phyloP scores from a whole-genome alignment of 2,797 vertebrate genomes.

The Nannoperca australis region DNA sequence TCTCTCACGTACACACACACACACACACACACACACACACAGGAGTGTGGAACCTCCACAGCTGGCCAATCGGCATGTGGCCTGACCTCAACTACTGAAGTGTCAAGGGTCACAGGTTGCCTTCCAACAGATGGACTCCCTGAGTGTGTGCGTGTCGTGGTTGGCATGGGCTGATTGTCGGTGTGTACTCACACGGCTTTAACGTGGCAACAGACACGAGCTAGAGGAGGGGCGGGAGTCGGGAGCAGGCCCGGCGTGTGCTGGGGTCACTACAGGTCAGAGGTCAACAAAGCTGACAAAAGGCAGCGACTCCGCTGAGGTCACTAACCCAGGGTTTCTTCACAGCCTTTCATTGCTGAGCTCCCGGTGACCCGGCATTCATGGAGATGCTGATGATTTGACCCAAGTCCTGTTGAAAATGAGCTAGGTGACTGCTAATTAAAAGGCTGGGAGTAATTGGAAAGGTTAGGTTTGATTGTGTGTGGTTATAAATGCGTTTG shows the following conservation, averaged over 20 bases:
- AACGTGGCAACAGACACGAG: slow-evolving; percentile 64
- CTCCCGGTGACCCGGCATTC: slow-evolving; percentile 65
- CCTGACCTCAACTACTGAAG: slow-evolving; percentile 59
- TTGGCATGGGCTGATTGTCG: slow-evolving; percentile 41
- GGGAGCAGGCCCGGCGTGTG: slow-evolving; percentile 70
- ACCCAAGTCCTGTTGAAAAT: slow-evolving; percentile 20
- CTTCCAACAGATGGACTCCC: slow-evolving; percentile 73
- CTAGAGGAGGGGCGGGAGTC: slow-evolving; percentile 17
- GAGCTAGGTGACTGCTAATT: slow-evolving; percentile 49
- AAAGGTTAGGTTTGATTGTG: slow-evolving; percentile 47
- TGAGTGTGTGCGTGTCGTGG: slow-evolving; percentile 22
- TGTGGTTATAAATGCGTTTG: background rate
- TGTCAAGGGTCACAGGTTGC: slow-evolving; percentile 75
- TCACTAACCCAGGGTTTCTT: slow-evolving; percentile 51
- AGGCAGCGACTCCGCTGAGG: slow-evolving; percentile 57
- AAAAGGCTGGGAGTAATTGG: slow-evolving; percentile 39
- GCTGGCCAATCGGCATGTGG: slow-evolving; percentile 52
- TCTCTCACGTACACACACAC: slow-evolving; percentile 30
- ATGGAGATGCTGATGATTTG: slow-evolving; percentile 40
- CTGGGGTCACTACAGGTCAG: slow-evolving; percentile 66
- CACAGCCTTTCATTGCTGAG: slow-evolving; percentile 54
- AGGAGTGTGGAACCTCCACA: slow-evolving; percentile 46
- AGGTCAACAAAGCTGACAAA: slow-evolving; percentile 71
- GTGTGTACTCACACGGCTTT: slow-evolving; percentile 54
- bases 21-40: slow-evolving; percentile 25